Percentiles rank a stretch among this genome's conserved stretches.
Evolutionary conservation across 1,140 invertebrate genomes (phyloP).

Genomic region (Drosophila subobscura): DNA sequence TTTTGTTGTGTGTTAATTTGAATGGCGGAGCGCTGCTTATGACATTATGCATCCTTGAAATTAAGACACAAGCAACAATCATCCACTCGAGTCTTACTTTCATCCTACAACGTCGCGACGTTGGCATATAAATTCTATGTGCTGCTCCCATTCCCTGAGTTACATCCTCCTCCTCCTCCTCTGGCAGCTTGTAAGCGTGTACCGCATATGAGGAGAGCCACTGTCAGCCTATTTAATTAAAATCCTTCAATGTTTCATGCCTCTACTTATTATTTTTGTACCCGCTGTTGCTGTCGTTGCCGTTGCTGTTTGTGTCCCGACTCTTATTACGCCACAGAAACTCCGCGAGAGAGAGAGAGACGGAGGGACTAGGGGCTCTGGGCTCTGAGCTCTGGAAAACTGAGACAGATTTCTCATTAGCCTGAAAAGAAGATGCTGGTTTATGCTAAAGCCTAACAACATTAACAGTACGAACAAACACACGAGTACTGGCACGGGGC

Average conservation of each 20-base stretch:
- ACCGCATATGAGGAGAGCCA: background rate
- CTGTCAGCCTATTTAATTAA: slow-evolving; percentile 75
- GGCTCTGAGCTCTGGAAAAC: slow-evolving; percentile 12
- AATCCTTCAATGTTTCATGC: slow-evolving; percentile 71
- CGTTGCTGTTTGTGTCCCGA: slow-evolving; percentile 1
- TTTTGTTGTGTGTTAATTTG: background rate
- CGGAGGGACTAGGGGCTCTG: background rate
- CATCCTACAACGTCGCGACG: slow-evolving; percentile 23
- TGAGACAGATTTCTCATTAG: slow-evolving; percentile 73
- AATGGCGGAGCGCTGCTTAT: slow-evolving; percentile 11
- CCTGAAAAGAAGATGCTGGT: slow-evolving; percentile 75
- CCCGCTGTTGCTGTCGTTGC: slow-evolving; percentile 27
- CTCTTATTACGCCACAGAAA: slow-evolving; percentile 52
- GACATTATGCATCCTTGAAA: slow-evolving; percentile 45
- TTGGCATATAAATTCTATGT: slow-evolving; percentile 40
- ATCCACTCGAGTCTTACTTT: slow-evolving; percentile 47
- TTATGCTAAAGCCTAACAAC: slow-evolving; percentile 65
- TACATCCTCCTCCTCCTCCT: slow-evolving; percentile 1
- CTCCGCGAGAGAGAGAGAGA: slow-evolving; percentile 24
- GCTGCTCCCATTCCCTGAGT: too few relatives aligned
- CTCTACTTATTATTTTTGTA: slow-evolving; percentile 44
- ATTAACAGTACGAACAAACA: slow-evolving; percentile 60
- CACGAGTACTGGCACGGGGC: slow-evolving; percentile 21
- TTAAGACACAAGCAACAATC: slow-evolving; percentile 27
- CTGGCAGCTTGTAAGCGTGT: background rate